Evolutionary conservation across 2,113 vertebrate genomes (phyloP).

Genomic region (Brachypodius melanocephalos): DNA sequence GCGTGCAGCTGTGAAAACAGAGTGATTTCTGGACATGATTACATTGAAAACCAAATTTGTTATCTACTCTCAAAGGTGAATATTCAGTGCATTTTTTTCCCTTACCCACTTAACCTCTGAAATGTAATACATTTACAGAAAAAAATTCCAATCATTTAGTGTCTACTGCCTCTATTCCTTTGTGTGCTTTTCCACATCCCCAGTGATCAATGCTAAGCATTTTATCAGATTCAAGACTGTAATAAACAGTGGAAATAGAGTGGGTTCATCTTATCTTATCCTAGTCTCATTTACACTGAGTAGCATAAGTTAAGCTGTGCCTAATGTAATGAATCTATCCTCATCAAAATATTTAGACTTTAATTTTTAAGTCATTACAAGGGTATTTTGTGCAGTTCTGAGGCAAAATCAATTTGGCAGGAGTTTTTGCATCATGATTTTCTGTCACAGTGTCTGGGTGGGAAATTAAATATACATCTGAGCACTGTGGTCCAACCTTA

Average conservation of each 20-base stretch:
- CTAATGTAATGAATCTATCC: constrained; percentile 37
- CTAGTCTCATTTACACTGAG: constrained; percentile 17
- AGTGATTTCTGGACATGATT: constrained; percentile 30
- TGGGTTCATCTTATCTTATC: constrained; percentile 35
- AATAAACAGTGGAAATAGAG: constrained; percentile 41
- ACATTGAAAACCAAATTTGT: constrained; percentile 48
- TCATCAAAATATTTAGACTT: constrained; percentile 54
- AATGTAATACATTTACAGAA: constrained; percentile 55
- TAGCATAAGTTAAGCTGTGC: neutral
- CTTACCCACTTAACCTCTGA: constrained; percentile 53
- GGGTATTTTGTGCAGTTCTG: neutral
- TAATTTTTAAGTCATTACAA: constrained; percentile 48
- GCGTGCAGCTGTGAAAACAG: constrained; percentile 62
- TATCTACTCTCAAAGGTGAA: constrained; percentile 51
- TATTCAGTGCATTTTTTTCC: constrained; percentile 38
- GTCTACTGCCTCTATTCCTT: constrained; percentile 29
- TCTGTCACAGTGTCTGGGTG: neutral
- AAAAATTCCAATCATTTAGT: constrained; percentile 46
- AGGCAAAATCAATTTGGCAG: constrained; percentile 9
- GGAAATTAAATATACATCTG: neutral
- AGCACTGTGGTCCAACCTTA: neutral
- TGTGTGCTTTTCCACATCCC: constrained; percentile 33
- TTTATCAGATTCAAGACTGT: constrained; percentile 39
- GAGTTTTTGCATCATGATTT: neutral
- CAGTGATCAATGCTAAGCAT: constrained; percentile 47